Percentiles rank a stretch among this genome's conserved stretches.
phyloP scores from a whole-genome alignment of 2,797 vertebrate species.

The Hybognathus amarus region DNA sequence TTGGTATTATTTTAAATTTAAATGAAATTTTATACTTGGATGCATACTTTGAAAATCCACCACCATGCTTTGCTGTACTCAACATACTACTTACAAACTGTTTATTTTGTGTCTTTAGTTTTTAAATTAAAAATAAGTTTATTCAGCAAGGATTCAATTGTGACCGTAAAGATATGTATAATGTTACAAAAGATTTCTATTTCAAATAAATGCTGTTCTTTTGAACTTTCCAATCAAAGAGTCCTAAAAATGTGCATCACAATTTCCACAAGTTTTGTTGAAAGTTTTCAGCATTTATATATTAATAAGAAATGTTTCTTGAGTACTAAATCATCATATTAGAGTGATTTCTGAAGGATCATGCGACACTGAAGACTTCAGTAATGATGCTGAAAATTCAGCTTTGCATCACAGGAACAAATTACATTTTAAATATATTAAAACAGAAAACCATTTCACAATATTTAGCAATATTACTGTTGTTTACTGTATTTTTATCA shows the following conservation, averaged over 20 bases:
- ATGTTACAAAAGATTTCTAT: neutral
- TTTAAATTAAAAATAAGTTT: neutral
- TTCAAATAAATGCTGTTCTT: neutral
- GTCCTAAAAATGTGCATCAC: neutral
- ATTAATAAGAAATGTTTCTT: neutral
- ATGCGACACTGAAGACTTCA: neutral
- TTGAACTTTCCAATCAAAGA: neutral
- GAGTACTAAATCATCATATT: neutral
- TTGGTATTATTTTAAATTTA: neutral
- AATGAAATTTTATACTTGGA: neutral
- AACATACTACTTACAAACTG: neutral
- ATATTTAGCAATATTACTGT: neutral
- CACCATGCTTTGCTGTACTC: neutral
- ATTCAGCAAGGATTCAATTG: neutral
- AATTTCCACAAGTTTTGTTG: neutral
- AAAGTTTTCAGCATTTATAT: neutral
- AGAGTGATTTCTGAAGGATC: neutral
- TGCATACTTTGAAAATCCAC: neutral
- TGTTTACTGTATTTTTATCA: neutral
- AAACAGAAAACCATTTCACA: neutral
- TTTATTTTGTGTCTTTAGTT: neutral
- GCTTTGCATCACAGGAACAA: no score
- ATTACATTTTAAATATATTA: neutral
- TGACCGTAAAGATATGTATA: neutral
- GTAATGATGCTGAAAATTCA: no score